phyloP scores from a whole-genome alignment of 2,888 invertebrate genomes.

The Caenorhabditis virilis region DNA sequence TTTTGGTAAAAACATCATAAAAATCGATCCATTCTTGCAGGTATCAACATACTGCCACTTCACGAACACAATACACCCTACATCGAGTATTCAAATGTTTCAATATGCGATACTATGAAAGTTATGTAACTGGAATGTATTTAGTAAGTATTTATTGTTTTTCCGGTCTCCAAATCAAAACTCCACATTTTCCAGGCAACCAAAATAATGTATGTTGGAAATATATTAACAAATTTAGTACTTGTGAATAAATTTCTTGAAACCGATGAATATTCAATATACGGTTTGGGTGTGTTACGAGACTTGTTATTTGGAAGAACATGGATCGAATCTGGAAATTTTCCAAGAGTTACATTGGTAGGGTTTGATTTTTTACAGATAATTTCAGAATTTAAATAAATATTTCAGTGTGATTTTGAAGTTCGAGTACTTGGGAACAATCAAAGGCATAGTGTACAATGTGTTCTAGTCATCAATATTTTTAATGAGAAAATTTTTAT shows the following conservation, averaged over 20 bases:
- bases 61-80: slow-evolving; percentile 65
- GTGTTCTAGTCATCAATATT: slow-evolving; percentile 68
- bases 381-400: background rate
- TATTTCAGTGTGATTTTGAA: slow-evolving; percentile 64
- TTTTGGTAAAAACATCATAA: background rate
- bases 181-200: slow-evolving; percentile 53
- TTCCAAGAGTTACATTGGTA: slow-evolving; percentile 62
- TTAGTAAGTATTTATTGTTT: slow-evolving; percentile 49
- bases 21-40: slow-evolving; percentile 18
- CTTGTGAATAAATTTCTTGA: slow-evolving; percentile 68
- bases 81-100: slow-evolving; percentile 69
- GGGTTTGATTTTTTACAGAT: slow-evolving; percentile 5
- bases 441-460: slow-evolving; percentile 67
- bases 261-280: slow-evolving; percentile 66
- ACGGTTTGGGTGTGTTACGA: slow-evolving; percentile 66
- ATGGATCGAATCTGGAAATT: slow-evolving; percentile 68
- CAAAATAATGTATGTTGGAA: slow-evolving; percentile 67
- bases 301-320: slow-evolving; percentile 64
- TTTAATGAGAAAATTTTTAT: slow-evolving; percentile 68
- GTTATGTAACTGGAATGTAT: slow-evolving; percentile 68
- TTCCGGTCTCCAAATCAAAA: background rate
- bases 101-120: slow-evolving; percentile 67
- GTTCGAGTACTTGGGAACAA: slow-evolving; percentile 68
- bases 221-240: slow-evolving; percentile 65
- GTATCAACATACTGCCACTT: slow-evolving; percentile 68